Base-by-base conservation (phyloP, 2,113 vertebrate genomes). In the Jaculus jaculus region DNA sequence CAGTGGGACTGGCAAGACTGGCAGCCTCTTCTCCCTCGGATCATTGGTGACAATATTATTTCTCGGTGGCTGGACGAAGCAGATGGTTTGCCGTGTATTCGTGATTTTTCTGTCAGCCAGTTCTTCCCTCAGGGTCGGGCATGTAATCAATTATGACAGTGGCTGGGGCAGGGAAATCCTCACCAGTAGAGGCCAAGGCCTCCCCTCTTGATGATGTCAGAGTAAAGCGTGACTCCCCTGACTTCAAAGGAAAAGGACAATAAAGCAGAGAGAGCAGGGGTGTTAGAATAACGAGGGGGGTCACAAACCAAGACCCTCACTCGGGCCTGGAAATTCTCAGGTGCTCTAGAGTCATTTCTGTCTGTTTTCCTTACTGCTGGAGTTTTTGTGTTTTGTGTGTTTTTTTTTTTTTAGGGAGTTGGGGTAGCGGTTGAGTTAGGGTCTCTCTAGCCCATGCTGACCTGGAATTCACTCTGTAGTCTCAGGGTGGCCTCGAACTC, bases 71-170 rank as follows among this genome's bases (percentile, higher is more conserved):
- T 51, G 93, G 87, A 90, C 95, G 93, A 96, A 96, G 91, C 97
- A 97, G 97, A 97, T 97, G 97, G 97, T 94, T 96, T 94, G 54
- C 94, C 81, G 61, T 87, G 91, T 94, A 94, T 91, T 82, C 90
- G 87, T 89, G 96, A 89, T 87, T 89, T 89, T 94, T 94, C 51
- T 89, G 84, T 94, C 92, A 94, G 91, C 93, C 91, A 84, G 80
- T 91, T 78, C 93, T 93, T 87, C 91, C 89, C 42, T 96, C 94
- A 94, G 91, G 81, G 65, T 94, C 72, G 73, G 39, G 91, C 94
- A 85, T 95, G 89, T 93, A 94, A 95, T 97, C 96, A 83, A 61
- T 95, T 92, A 94, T 95, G 97, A 96, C 95, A 96, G 81, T 79
- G 89, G 79, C 87, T 66, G 84, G 81, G 60, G n/a, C 84, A 34